A percentile compares a stretch with the other conserved stretches of the same genome.
Conservation (phyloP, 2,797 vertebrate species). For the Etheostoma nigrum region DNA sequence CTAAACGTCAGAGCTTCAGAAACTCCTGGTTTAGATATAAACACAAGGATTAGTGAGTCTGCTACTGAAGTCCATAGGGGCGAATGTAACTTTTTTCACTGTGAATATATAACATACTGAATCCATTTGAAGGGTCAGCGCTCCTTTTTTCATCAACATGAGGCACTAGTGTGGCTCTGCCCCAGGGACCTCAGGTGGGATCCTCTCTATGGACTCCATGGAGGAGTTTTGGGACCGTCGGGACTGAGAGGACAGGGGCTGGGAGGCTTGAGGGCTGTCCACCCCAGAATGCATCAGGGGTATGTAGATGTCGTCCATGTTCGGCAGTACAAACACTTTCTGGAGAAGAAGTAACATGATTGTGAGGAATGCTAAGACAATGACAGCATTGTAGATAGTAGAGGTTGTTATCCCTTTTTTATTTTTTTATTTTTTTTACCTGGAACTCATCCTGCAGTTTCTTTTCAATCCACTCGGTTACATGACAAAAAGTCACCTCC, state of each 20-base stretch:
- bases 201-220: conserved; percentile 71
- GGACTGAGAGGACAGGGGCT: conserved; percentile 41
- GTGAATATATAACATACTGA: not conserved
- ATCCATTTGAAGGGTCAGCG: not conserved
- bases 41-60: conserved; percentile 7
- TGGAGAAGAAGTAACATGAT: conserved; percentile 54
- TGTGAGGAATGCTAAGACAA: not conserved
- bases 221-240: conserved; percentile 61
- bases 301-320: conserved; percentile 93
- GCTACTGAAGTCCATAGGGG: conserved; percentile 12
- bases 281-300: conserved; percentile 88
- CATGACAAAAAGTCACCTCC: conserved; percentile 91
- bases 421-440: conserved; percentile 67
- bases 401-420: no score
- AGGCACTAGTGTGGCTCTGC: conserved; percentile 73
- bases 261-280: conserved; percentile 52
- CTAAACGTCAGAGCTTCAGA: conserved; percentile 3
- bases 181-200: conserved; percentile 43
- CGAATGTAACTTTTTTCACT: not conserved
- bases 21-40: conserved; percentile 24
- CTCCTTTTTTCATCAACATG: conserved; percentile 20
- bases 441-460: conserved; percentile 93
- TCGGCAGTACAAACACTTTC: conserved; percentile 94
- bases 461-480: conserved; percentile 93
- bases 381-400: not conserved